Evolutionary conservation across 2,113 vertebrate species (phyloP).

Genomic region (Alaudala cheleensis): DNA sequence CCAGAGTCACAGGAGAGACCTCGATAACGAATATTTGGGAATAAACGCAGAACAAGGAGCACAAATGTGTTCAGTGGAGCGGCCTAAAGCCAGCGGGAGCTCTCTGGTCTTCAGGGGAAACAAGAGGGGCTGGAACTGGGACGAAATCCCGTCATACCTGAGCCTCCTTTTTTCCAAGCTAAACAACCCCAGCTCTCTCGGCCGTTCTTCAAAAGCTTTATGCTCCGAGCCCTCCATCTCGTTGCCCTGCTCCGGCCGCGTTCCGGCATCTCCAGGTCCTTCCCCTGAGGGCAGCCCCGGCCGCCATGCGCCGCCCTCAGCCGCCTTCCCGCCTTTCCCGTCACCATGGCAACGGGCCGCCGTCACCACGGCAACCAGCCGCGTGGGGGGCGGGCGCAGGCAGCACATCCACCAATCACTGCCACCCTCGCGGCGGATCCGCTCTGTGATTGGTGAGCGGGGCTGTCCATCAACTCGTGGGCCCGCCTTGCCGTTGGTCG

Average conservation of each 20-base stretch:
- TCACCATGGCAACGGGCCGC: neutral
- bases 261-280: neutral
- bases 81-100: fast-evolving
- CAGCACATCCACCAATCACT: fast-evolving
- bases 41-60: fast-evolving
- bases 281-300: neutral
- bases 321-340: neutral
- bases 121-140: neutral
- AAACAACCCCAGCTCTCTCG: neutral
- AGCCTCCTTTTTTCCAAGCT: neutral
- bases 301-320: neutral
- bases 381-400: fast-evolving
- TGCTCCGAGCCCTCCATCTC: neutral
- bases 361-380: neutral
- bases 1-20: too few species aligned
- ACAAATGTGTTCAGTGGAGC: fast-evolving
- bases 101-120: neutral
- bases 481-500: neutral
- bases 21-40: fast-evolving
- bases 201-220: fast-evolving
- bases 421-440: fast-evolving
- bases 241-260: too few species aligned
- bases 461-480: fast-evolving
- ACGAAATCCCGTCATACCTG: neutral
- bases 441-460: fast-evolving